Evolutionary conservation across 1,140 invertebrate genomes (phyloP), one percentile per base, ranked within the genome.

Genomic region (Lamellibrachia luymesi): DNA sequence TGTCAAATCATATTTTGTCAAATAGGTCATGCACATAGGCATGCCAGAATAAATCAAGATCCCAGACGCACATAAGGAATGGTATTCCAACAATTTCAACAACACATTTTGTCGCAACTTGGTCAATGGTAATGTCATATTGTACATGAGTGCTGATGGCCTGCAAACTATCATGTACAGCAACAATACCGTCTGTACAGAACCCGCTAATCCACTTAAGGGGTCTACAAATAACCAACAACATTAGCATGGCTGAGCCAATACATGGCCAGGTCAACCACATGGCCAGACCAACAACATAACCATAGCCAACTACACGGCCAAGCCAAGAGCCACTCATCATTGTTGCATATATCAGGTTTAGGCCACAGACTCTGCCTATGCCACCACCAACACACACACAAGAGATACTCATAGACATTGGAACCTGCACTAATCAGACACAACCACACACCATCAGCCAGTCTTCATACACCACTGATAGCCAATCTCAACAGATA

Each of bases 51-150:
- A 80, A 80, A 80, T 80, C 64, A 80, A 22, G 6, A 22, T 22
- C 64, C 5, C 13, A 17, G 8, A 80, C 17, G 64, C 13, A 80
- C 64, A 80, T 80, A 80, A 80, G 1, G 64, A 80, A 80, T 80
- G 64, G 64, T 22, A 80, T 80, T 80, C 64, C 64, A 80, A 80
- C 64, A 80, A 80, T 80, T 80, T 80, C 64, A 80, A 80, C 64
- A 22, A 80, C 13, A 6, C 64, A 22, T 56, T 56, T 13, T 80
- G 64, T 80, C 13, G 64, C 64, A 80, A 80, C 64, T 80, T 80
- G 64, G 25, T 80, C 64, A 17, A 22, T 80, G 8, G 64, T 80
- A 80, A 8, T 80, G 5, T 80, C 64, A 80, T 80, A 80, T 80
- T 17, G 17, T 80, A 22, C 17, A 17, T 10, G 64, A 80, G 5